Conservation (phyloP, 2,113 vertebrate species). For the Eretmochelys imbricata region DNA sequence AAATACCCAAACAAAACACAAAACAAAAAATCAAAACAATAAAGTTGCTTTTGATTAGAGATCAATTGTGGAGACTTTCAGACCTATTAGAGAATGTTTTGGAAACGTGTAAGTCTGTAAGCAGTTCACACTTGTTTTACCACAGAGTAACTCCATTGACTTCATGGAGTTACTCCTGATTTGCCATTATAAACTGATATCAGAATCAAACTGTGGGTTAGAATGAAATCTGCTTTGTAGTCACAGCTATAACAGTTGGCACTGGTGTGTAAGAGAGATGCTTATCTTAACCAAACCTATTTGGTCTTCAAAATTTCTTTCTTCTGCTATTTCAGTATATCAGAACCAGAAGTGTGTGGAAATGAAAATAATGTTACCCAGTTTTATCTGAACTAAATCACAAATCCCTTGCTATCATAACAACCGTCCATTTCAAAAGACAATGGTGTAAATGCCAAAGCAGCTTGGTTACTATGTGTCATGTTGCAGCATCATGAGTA, state of each 20-base stretch:
- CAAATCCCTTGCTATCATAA: neutral
- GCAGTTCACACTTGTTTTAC: constrained; percentile 31
- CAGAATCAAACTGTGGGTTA: accelerated
- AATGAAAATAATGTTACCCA: neutral
- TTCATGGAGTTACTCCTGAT: neutral
- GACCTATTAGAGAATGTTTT: constrained; percentile 42
- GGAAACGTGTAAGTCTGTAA: constrained; percentile 34
- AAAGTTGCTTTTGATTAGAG: constrained; percentile 33
- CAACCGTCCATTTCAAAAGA: too few species aligned
- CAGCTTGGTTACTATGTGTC: too few species aligned
- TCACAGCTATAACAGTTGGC: accelerated
- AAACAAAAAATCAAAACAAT: neutral
- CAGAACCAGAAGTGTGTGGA: neutral
- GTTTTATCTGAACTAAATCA: neutral
- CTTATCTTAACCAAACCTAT: neutral
- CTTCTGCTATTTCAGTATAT: neutral
- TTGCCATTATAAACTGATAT: neutral
- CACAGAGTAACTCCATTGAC: accelerated
- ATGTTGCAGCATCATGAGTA: too few species aligned
- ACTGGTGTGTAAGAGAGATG: neutral
- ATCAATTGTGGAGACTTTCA: constrained; percentile 41
- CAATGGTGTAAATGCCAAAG: too few species aligned
- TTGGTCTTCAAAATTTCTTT: neutral
- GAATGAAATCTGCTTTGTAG: neutral
- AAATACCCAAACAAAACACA: neutral